These are phyloP conservation scores for Scaptomyza parva DNA, from an alignment of 2,888 invertebrate species.

Conservation along the genomic window DNA sequence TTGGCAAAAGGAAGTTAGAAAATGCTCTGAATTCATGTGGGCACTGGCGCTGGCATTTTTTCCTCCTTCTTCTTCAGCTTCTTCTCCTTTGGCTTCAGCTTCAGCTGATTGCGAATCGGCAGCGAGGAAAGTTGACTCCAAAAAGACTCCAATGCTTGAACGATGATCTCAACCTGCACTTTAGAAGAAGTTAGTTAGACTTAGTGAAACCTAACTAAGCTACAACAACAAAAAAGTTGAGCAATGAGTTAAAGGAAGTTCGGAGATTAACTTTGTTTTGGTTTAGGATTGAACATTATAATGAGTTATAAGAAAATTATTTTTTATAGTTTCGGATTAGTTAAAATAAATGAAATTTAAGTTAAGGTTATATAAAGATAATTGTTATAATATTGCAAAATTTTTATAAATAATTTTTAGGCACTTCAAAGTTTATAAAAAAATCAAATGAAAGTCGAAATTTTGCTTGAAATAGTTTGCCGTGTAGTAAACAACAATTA, in stretches of 20 bases:
- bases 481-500: too few species aligned
- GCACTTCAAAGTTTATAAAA: too few species aligned
- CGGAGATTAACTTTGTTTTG: not conserved
- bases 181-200: constrained; percentile 19
- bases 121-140: constrained; percentile 23
- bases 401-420: too few species aligned
- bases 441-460: too few species aligned
- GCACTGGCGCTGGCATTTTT: constrained; percentile 57
- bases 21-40: constrained; percentile 77
- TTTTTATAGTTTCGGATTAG: too few species aligned
- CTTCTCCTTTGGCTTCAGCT: constrained; percentile 45
- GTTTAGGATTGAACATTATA: not conserved
- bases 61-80: not conserved
- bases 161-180: constrained; percentile 18
- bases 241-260: not conserved
- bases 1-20: constrained; percentile 77
- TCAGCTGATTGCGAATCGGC: constrained; percentile 55
- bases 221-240: constrained; percentile 5
- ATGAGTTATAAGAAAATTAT: too few species aligned
- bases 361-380: too few species aligned
- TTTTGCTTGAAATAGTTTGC: too few species aligned
- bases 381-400: too few species aligned
- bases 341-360: too few species aligned
- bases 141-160: constrained; percentile 12
- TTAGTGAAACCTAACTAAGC: constrained; percentile 11